phyloP scores from a whole-genome alignment of 1,140 invertebrate genomes.

The Goniozus legneri region DNA sequence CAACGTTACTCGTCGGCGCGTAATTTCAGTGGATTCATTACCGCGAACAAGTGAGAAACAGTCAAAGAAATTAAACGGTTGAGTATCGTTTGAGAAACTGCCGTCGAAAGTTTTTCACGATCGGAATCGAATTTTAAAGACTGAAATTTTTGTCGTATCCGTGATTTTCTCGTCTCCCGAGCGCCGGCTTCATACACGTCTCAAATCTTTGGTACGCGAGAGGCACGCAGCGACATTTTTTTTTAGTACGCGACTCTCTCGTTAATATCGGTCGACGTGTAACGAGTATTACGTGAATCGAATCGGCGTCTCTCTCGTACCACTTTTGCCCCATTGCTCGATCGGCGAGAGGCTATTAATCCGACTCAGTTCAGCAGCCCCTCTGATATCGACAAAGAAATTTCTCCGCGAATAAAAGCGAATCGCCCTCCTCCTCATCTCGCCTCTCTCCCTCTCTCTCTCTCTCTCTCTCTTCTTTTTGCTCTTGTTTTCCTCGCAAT shows the following conservation, averaged over 20 bases:
- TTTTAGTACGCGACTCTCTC: no score
- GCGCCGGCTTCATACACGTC: no score
- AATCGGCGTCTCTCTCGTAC: constrained; percentile 28
- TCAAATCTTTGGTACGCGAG: no score
- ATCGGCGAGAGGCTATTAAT: constrained; percentile 24
- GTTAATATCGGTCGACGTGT: constrained; percentile 33
- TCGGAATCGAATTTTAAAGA: no score
- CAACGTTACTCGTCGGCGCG: no score
- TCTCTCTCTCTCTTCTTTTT: constrained; percentile 10
- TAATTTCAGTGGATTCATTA: no score
- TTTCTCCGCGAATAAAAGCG: constrained; percentile 28
- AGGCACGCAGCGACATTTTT: no score
- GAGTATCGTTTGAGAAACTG: no score
- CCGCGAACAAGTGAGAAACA: no score
- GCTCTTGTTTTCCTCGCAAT: neutral
- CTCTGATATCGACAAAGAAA: constrained; percentile 30
- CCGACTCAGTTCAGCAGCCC: constrained; percentile 24
- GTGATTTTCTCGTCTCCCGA: constrained; percentile 19
- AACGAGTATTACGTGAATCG: constrained; percentile 34
- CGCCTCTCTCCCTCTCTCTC: neutral
- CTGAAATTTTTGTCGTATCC: no score
- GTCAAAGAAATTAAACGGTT: no score
- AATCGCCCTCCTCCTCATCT: constrained; percentile 15
- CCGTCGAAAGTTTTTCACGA: no score
- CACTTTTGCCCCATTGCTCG: constrained; percentile 6